A percentile compares a stretch with the other conserved stretches of the same genome.
phyloP scores from a whole-genome alignment of 2,113 vertebrate genomes.

The Panthera tigris region DNA sequence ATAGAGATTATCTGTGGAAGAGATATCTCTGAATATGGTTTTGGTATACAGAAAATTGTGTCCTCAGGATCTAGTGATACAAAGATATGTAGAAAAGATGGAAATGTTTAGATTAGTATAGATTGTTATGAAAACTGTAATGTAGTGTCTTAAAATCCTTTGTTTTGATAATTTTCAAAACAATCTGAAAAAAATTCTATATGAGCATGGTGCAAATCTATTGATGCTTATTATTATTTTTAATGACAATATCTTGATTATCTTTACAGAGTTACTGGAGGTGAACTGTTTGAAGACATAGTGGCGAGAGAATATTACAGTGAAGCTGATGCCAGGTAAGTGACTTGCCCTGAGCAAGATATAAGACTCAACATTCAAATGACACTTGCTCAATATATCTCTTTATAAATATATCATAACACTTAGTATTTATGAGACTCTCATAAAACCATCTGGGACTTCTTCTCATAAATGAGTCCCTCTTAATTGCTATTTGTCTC shows the following conservation, averaged over 20 bases:
- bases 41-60: background rate
- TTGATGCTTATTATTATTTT: background rate
- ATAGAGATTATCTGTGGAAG: background rate
- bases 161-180: background rate
- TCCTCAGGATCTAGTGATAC: background rate
- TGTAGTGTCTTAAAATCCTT: background rate
- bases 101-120: background rate
- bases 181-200: background rate
- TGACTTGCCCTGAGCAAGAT: background rate
- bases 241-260: background rate
- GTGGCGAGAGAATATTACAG: conserved; percentile 92
- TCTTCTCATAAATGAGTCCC: background rate
- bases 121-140: background rate
- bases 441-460: background rate
- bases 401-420: background rate
- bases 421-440: background rate
- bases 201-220: background rate
- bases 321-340: conserved; percentile 89
- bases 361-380: background rate
- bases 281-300: conserved; percentile 90
- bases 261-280: conserved; percentile 85
- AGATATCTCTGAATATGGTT: background rate
- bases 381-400: background rate
- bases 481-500: background rate
- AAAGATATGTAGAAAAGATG: background rate